These are phyloP conservation scores for Hippocampus guttulatus DNA, from an alignment of 2,113 vertebrate species.

Conservation along the genomic window DNA sequence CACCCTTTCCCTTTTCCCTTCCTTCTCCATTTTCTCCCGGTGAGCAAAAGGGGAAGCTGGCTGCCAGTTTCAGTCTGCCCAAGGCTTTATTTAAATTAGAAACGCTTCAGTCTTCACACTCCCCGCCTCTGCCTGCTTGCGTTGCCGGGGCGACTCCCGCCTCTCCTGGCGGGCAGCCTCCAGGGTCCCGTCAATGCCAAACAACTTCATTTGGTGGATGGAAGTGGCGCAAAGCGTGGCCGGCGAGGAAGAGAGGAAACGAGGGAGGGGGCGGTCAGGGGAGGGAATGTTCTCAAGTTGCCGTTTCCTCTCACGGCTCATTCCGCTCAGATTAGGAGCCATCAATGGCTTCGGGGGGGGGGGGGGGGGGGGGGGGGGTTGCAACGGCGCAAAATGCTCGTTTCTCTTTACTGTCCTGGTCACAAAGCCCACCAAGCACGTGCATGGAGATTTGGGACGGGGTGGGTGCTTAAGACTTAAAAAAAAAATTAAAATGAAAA, in stretches of 20 bases:
- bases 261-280: conserved; percentile 55
- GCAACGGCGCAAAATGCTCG: conserved; percentile 29
- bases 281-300: conserved; percentile 65
- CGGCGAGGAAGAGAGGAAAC: conserved; percentile 53
- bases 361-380: not conserved
- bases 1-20: conserved; percentile 45
- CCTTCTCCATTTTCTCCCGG: conserved; percentile 60
- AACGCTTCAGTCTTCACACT: conserved; percentile 71
- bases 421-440: conserved; percentile 2
- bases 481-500: too few species aligned
- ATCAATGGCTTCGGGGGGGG: conserved; percentile 41
- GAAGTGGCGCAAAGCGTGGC: conserved; percentile 50
- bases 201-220: conserved; percentile 73
- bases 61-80: conserved; percentile 80
- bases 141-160: conserved; percentile 58
- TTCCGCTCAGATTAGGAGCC: conserved; percentile 63
- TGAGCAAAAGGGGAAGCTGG: conserved; percentile 72
- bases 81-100: conserved; percentile 83
- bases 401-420: conserved; percentile 39
- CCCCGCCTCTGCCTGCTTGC: conserved; percentile 25
- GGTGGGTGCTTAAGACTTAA: too few species aligned
- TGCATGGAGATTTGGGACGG: too few species aligned
- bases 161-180: conserved; percentile 53
- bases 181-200: conserved; percentile 65
- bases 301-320: conserved; percentile 64